These are phyloP conservation scores for Zosterops lateralis DNA, from an alignment of 2,113 vertebrate genomes.

Conservation along the genomic window DNA sequence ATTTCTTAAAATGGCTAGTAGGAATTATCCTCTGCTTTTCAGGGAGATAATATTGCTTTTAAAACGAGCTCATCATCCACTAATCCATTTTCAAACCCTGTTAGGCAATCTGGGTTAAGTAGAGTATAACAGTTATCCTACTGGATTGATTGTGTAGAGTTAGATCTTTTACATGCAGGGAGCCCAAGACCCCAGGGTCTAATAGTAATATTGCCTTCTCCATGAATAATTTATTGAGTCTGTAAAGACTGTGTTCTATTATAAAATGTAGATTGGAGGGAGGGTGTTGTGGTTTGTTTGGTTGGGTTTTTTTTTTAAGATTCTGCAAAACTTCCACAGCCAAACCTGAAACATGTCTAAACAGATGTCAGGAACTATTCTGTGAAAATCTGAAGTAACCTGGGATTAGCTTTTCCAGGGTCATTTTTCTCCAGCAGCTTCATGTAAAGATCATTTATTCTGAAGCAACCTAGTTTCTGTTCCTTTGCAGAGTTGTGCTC, in stretches of 20 bases:
- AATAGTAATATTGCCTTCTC: conserved; percentile 60
- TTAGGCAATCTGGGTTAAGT: conserved; percentile 66
- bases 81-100: conserved; percentile 72
- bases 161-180: conserved; percentile 63
- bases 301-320: neutral
- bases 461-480: neutral
- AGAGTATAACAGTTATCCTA: conserved; percentile 52
- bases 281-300: neutral
- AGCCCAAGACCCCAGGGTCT: conserved; percentile 60
- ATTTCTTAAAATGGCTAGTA: conserved; percentile 51
- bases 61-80: conserved; percentile 69
- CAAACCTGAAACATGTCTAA: neutral
- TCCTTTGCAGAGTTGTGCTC: neutral
- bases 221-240: conserved; percentile 67
- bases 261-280: conserved; percentile 6
- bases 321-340: neutral
- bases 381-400: neutral
- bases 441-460: neutral
- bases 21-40: conserved; percentile 48
- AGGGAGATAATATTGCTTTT: conserved; percentile 55
- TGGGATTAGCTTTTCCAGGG: neutral
- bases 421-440: neutral
- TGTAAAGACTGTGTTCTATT: conserved; percentile 10
- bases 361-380: neutral
- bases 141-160: conserved; percentile 53